Base-by-base conservation (phyloP, 2,113 vertebrate genomes). In the Lophotis ruficrista region DNA sequence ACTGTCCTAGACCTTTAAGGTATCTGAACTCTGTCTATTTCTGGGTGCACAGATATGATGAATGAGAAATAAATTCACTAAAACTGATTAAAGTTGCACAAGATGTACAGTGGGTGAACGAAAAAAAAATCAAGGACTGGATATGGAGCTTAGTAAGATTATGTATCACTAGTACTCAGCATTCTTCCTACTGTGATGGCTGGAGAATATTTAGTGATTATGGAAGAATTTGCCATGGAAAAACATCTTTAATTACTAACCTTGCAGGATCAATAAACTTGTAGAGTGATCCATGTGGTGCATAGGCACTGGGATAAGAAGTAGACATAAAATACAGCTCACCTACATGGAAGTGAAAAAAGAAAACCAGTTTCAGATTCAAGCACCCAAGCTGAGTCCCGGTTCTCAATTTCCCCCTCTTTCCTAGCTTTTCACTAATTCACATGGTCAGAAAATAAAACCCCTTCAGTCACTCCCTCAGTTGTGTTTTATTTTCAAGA, bases 301-400 rank as follows among this genome's bases (percentile, higher is more conserved):
- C 97, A 38, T 87, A 97, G 56, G 98, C 91, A 64, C 98, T 99
- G 16, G 98, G 98, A 88, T 99, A 98, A 38, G 98, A 97, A 14
- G 98, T 98, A 53, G 98, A 98, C 95, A 99, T 91, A 95, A 99
- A 99, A 96, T 99, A 99, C 38, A 99, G 96, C 91, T 99, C 99
- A 65, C 98, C 99, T 99, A 94, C 92, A 37, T 21, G 61, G 60
- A 96, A 91, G 65, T 9, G 37, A 79, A 25, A 58, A 28, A 31
- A 71, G 4, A 79, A 84, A 38, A 88, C 12, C 20, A 15, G 20
- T 45, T 12, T 83, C 58, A 70, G 50, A 47, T 75, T 83, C 37
- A 82, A 41, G 7, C 33, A 20, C 25, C 48, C 22, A 86, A 68
- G 56, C 37, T 57, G 28, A 91, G 78, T 62, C 35, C 11, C 61